Base-by-base conservation (phyloP, 2,113 vertebrate genomes). In the Toxotes jaculatrix region DNA sequence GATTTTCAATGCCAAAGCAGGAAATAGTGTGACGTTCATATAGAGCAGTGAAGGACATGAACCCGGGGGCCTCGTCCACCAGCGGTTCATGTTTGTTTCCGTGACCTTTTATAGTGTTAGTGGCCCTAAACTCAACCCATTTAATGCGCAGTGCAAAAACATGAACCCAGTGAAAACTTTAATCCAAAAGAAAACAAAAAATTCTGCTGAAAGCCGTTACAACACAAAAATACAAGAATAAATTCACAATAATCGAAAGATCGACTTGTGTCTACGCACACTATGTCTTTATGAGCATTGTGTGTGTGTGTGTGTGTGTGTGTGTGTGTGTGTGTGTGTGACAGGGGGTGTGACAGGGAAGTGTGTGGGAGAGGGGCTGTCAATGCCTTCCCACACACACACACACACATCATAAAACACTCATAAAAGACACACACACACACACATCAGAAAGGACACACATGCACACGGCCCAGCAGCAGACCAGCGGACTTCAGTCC, bases 341-440 rank as follows among this genome's bases (percentile, higher is more conserved):
- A 27, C 19, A 57, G 78, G 65, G 67, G 68, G 69, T 70, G 53
- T 53, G 38, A 68, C 42, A 36, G 66, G 70, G 74, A 77, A 67
- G 49, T 62, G 76, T 86, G 80, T 85, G 75, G 78, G 87, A 86
- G 84, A 79, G 77, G 63, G 61, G 11, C 77, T 71, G 49, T 77
- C 34, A 45, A 4, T 63, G 64, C 16, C 79, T 85, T 87, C 88
- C 79, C 84, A 56, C 43, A 82, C 79, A 61, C 78, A 72, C 78
- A 72, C 34, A 55, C 62, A 72, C 67, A 61, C 72, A 65, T n/a
- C 66, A 69, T 74, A 81, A 77, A 84, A 73, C 61, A 16, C 63
- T 55, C 55, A 66, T 65, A 82, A 70, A 86, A 77, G 74, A 71
- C 72, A 47, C 47, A 60, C 47, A 60, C 7, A 16, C 38, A 38